These are phyloP conservation scores for Beroe ovata DNA, from an alignment of 37 sponge, comb jelly and placozoan genomes.

Conservation along the genomic window DNA sequence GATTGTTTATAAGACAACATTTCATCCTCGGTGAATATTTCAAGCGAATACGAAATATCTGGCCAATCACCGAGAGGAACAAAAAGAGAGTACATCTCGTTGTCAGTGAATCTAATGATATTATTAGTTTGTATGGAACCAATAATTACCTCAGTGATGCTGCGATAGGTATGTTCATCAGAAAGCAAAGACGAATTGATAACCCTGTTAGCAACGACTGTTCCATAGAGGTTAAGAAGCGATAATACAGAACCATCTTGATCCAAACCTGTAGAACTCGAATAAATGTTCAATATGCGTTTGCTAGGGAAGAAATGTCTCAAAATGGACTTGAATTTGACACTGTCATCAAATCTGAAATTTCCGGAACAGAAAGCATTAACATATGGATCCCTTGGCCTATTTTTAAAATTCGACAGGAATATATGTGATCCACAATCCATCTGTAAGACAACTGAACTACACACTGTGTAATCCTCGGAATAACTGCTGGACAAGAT, in stretches of 20 bases:
- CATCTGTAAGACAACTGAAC: neutral
- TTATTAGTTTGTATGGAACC: neutral
- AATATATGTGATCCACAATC: neutral
- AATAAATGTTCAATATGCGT: neutral
- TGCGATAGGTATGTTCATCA: neutral
- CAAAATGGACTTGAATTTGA: neutral
- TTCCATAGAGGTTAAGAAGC: neutral
- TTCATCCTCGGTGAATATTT: neutral
- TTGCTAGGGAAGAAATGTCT: neutral
- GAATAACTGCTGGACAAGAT: neutral
- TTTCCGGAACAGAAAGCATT: neutral
- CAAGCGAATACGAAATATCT: neutral
- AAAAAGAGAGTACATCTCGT: neutral
- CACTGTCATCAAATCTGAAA: too few relatives aligned
- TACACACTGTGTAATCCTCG: neutral
- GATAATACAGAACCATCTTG: neutral
- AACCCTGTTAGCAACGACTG: neutral
- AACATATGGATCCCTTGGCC: neutral
- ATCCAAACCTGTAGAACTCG: neutral
- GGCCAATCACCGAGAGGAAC: constrained; percentile 1
- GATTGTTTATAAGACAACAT: neutral
- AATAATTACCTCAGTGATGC: neutral
- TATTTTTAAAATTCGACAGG: neutral
- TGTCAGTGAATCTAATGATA: neutral
- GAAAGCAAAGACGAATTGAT: neutral